Conservation (phyloP, 2,888 invertebrate species). For the Cactoblastis cactorum region DNA sequence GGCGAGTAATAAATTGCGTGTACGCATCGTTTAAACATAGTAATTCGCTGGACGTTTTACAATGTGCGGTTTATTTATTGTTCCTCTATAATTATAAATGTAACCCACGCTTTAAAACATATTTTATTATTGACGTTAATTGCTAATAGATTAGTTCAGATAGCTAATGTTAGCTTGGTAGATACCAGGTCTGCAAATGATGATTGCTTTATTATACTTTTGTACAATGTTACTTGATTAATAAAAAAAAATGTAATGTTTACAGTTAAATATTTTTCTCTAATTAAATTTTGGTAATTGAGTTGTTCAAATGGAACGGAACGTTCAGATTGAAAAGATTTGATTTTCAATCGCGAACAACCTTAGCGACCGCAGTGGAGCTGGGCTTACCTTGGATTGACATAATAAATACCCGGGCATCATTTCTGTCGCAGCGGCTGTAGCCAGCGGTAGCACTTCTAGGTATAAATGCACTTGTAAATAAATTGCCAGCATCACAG, state of each 20-base stretch:
- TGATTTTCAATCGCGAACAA: background rate
- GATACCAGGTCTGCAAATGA: background rate
- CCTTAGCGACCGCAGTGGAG: background rate
- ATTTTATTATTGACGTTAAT: constrained; percentile 26
- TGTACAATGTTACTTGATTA: too few relatives aligned
- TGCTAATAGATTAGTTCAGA: background rate
- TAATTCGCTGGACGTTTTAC: constrained; percentile 42
- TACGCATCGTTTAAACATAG: constrained; percentile 50
- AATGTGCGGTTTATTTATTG: constrained; percentile 44
- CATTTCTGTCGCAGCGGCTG: constrained; percentile 8
- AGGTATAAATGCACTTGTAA: constrained; percentile 21
- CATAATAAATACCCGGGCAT: constrained; percentile 14
- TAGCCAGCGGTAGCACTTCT: constrained; percentile 16
- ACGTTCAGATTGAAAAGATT: background rate
- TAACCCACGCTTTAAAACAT: constrained; percentile 27
- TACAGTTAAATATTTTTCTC: background rate
- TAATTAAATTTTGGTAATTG: background rate
- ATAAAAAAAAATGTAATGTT: background rate
- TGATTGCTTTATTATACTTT: too few relatives aligned
- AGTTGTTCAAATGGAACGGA: background rate
- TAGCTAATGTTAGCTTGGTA: background rate
- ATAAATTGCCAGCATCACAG: constrained; percentile 5
- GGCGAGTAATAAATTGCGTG: constrained; percentile 35
- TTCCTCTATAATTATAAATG: constrained; percentile 32
- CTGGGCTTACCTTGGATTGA: constrained; percentile 11